phyloP scores from a whole-genome alignment of 1,140 invertebrate species.

The Reticulitermes speratus region DNA sequence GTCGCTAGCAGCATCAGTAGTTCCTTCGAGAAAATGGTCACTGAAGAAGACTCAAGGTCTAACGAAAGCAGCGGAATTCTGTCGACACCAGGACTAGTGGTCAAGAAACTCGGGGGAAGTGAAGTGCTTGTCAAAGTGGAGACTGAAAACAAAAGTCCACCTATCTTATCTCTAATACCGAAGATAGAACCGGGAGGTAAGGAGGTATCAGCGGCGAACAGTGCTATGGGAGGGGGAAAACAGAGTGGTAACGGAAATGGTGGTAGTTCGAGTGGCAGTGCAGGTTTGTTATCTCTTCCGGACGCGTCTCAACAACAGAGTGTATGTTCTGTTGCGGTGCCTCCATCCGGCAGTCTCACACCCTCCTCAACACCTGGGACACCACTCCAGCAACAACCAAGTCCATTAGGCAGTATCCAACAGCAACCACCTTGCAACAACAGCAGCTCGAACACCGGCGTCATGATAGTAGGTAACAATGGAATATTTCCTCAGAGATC shows the following conservation, averaged over 20 bases:
- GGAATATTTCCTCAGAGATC: constrained; percentile 28
- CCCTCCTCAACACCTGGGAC: constrained; percentile 65
- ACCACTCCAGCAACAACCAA: constrained; percentile 54
- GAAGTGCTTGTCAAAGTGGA: constrained; percentile 38
- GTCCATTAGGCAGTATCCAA: constrained; percentile 43
- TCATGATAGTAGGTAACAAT: constrained; percentile 2
- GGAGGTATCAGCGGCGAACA: not conserved
- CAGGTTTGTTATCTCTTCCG: not conserved
- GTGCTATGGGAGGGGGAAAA: not conserved
- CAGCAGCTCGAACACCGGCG: constrained; percentile 5
- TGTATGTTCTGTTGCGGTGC: constrained; percentile 41
- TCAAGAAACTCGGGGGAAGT: constrained; percentile 34
- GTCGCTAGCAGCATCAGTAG: constrained; percentile 55
- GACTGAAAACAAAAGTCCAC: constrained; percentile 27
- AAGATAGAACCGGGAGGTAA: not conserved
- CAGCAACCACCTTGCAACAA: constrained; percentile 12
- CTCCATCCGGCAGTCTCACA: constrained; percentile 60
- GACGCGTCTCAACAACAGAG: not conserved
- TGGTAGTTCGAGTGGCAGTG: not conserved
- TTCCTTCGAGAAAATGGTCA: constrained; percentile 70
- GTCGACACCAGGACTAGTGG: constrained; percentile 47
- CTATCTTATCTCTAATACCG: not conserved
- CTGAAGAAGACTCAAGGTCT: constrained; percentile 71
- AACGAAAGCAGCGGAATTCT: constrained; percentile 60
- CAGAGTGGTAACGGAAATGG: not conserved